These are phyloP conservation scores for Ischnus inquisitorius DNA, from an alignment of 2,888 invertebrate species.

Conservation along the genomic window DNA sequence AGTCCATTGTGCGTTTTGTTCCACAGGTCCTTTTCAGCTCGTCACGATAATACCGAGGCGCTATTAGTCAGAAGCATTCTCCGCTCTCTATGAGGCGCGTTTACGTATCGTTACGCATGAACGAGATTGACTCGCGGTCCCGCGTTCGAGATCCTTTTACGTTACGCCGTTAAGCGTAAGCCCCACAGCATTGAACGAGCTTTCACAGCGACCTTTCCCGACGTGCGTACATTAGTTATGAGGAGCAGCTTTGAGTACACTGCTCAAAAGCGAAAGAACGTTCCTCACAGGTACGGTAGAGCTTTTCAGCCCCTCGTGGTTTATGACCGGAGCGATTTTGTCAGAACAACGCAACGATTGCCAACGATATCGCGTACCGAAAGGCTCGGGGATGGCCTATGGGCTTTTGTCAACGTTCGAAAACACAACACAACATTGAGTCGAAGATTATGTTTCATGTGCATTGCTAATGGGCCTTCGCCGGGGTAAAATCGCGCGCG, in stretches of 20 bases:
- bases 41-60: conserved; percentile 25
- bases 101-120: conserved; percentile 36
- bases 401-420: conserved; percentile 22
- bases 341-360: conserved; percentile 34
- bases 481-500: not conserved
- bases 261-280: not conserved
- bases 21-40: conserved; percentile 11
- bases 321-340: not conserved
- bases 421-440: not conserved
- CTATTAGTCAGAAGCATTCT: conserved; percentile 8
- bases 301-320: not conserved
- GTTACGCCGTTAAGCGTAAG: conserved; percentile 39
- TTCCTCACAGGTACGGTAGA: not conserved
- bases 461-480: conserved; percentile 31
- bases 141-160: conserved; percentile 43
- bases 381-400: not conserved
- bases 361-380: conserved; percentile 1
- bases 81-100: conserved; percentile 2
- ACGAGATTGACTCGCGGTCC: conserved; percentile 46
- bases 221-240: not conserved
- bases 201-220: conserved; percentile 20
- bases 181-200: conserved; percentile 34
- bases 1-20: not conserved
- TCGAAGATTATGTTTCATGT: conserved; percentile 25
- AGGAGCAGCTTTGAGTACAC: conserved; percentile 16